Evolutionary conservation across 2,113 vertebrate genomes (phyloP).

Genomic region (Butorides virescens): DNA sequence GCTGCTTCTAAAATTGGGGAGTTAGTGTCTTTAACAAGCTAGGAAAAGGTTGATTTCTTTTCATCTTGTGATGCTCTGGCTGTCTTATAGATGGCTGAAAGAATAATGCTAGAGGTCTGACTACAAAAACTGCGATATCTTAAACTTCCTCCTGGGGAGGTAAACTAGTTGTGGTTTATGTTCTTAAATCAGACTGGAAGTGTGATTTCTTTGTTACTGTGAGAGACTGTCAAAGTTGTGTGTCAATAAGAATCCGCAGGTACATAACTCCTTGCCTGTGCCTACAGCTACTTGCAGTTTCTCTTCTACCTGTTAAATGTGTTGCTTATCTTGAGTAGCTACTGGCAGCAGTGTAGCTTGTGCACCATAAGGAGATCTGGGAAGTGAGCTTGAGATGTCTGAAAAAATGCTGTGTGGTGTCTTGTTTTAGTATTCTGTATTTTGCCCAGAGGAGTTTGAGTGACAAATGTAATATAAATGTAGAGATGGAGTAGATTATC

Average conservation of each 20-base stretch:
- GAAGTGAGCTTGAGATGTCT: not conserved
- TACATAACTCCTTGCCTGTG: not conserved
- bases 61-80: not conserved
- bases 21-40: not conserved
- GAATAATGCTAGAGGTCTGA: not conserved
- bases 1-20: not conserved
- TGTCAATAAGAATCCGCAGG: not conserved
- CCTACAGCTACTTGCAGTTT: not conserved
- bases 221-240: not conserved
- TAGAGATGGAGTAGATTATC: conserved; percentile 33
- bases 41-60: not conserved
- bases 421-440: not conserved
- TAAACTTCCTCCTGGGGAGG: not conserved
- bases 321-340: conserved; percentile 19
- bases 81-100: not conserved
- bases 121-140: not conserved
- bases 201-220: not conserved
- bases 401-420: not conserved
- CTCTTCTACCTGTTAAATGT: not conserved
- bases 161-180: not conserved
- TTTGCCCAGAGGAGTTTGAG: conserved; percentile 33
- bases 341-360: not conserved
- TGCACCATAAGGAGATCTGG: not conserved
- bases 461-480: conserved; percentile 44
- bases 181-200: not conserved